Conservation (phyloP, 2,113 vertebrate genomes). For the Gorsachius goisagi region DNA sequence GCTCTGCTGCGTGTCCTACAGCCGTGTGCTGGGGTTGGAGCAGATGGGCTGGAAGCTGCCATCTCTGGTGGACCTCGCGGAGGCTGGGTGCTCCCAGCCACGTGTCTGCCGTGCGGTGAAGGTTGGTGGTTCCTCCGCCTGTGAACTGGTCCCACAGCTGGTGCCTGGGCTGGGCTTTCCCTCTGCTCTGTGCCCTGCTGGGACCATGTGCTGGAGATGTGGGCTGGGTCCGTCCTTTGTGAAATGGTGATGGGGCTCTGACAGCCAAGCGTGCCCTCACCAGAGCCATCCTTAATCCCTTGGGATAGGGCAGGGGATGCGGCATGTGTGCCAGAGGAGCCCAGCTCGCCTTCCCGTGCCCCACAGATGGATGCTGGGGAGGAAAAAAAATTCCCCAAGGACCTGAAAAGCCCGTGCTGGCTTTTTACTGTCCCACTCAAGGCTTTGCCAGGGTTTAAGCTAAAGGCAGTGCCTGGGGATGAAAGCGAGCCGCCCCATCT, state of each 20-base stretch:
- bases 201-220: too few relatives aligned
- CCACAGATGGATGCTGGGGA: not conserved
- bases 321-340: not conserved
- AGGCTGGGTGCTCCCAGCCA: not conserved
- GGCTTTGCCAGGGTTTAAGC: not conserved
- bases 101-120: not conserved
- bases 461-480: not conserved
- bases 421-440: fast-evolving
- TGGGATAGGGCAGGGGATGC: not conserved
- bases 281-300: not conserved
- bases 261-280: fast-evolving
- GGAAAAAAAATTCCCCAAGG: not conserved
- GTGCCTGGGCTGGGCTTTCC: not conserved
- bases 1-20: not conserved
- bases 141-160: not conserved
- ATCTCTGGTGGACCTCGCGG: fast-evolving
- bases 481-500: not conserved
- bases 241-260: fast-evolving
- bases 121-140: not conserved
- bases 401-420: fast-evolving
- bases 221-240: not conserved
- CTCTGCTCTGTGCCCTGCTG: not conserved
- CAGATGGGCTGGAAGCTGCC: not conserved
- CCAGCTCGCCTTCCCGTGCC: not conserved
- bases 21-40: not conserved